Evolutionary conservation across 2,797 vertebrate genomes (phyloP).

Genomic region (Pteronotus mesoamericanus): DNA sequence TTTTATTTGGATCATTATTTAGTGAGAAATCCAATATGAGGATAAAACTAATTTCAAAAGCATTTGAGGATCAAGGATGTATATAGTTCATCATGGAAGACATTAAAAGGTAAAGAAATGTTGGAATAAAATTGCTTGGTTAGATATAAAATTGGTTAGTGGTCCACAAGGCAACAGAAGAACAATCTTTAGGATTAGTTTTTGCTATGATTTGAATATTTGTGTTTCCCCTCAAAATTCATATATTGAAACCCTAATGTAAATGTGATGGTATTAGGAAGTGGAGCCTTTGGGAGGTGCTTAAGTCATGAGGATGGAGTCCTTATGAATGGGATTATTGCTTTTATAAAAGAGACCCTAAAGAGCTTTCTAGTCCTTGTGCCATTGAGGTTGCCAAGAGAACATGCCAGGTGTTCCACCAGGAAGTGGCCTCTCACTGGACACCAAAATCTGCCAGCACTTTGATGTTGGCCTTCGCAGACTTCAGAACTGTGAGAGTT

Average conservation of each 20-base stretch:
- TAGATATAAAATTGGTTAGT: not conserved
- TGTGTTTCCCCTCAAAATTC: not conserved
- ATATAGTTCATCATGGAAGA: not conserved
- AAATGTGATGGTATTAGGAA: not conserved
- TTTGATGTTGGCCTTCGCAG: not conserved
- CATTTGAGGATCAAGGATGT: not conserved
- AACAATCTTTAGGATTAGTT: not conserved
- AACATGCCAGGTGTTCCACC: not conserved
- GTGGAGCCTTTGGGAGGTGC: not conserved
- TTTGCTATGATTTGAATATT: not conserved
- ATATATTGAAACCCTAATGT: not conserved
- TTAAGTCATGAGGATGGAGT: not conserved
- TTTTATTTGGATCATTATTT: conserved; percentile 23
- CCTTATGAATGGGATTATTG: not conserved
- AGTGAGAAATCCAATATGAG: not conserved
- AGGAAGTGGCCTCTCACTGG: not conserved
- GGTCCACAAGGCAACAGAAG: not conserved
- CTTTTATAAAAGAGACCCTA: not conserved
- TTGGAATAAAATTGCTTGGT: not conserved
- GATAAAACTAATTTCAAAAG: not conserved
- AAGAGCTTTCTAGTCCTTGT: not conserved
- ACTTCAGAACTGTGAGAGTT: not conserved
- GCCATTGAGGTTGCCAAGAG: not conserved
- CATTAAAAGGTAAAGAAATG: not conserved
- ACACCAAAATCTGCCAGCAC: not conserved